Evolutionary conservation across 2,113 vertebrate species (phyloP), one percentile per base, ranked within the genome.

Genomic region (Oryzias celebensis): DNA sequence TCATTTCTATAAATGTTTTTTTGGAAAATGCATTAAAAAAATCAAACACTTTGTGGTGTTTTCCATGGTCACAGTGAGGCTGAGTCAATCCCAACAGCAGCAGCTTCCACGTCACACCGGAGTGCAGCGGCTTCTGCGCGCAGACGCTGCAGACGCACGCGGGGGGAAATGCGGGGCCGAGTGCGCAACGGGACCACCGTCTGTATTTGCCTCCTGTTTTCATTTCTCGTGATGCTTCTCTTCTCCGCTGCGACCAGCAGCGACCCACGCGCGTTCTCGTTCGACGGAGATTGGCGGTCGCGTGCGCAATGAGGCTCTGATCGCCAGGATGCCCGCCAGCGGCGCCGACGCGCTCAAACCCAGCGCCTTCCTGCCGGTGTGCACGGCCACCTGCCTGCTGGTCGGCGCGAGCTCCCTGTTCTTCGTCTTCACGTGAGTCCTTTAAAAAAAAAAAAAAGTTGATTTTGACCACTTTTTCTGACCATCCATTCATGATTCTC

Each of bases 401-500:
- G 91, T 98, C 82, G 93, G 94, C 54, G 94, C 95, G 61, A 95
- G 93, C 85, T 96, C 96, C 84, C 92, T 97, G 58, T 98, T 98
- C 93, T 95, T 98, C 92, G 95, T 95, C 84, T 98, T 98, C 89
- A 98, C 96, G 96, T 97, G 89, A 98, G 96, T 95, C 80, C 22
- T 4, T 41, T 2, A 6, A 70, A 81, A 70, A 66, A 71, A 42
- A 5, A 15, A n/a, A 26, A 23, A 26, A n/a, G 16, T 22, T 1
- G 42, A 1, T n/a, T 47, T 47, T 2, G 7, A 7, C 4, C 6
- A 44, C 23, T 55, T n/a, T n/a, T 20, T 13, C 23, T 50, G 52
- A 10, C 44, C 44, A 17, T 42, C 3, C 17, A 45, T 58, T 17
- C 46, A 28, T 13, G n/a, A 12, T 15, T 44, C 47, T 43, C 14